Conservation (phyloP, 2,888 invertebrate genomes). For the Nymphalis urticae region DNA sequence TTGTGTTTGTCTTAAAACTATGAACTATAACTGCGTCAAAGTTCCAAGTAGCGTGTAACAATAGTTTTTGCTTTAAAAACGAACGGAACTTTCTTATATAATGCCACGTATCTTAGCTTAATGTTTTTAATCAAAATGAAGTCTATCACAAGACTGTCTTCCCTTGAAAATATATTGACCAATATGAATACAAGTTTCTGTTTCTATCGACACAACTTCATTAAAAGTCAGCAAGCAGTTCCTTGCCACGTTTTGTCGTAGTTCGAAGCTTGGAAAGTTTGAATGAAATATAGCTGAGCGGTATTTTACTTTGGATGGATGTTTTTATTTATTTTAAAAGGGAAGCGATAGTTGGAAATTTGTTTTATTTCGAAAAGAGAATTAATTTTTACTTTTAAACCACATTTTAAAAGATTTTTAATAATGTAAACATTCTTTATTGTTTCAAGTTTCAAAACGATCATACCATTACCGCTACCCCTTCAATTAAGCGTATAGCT, state of each 20-base stretch:
- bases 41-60: too few relatives aligned
- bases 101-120: too few relatives aligned
- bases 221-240: conserved; percentile 32
- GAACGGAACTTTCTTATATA: too few relatives aligned
- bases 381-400: too few relatives aligned
- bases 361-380: neutral
- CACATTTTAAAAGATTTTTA: too few relatives aligned
- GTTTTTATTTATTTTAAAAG: conserved; percentile 29
- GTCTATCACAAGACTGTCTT: neutral
- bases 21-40: too few relatives aligned
- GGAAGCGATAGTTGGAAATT: conserved; percentile 15
- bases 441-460: too few relatives aligned
- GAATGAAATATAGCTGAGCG: conserved; percentile 26
- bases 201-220: conserved; percentile 32
- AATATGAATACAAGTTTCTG: conserved; percentile 15
- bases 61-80: too few relatives aligned
- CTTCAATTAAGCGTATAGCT: too few relatives aligned
- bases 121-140: neutral
- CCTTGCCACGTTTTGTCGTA: conserved; percentile 26
- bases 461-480: too few relatives aligned
- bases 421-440: too few relatives aligned
- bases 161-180: conserved; percentile 1
- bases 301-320: conserved; percentile 21
- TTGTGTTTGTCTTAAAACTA: too few relatives aligned
- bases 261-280: conserved; percentile 25